Evolutionary conservation across 2,888 invertebrate genomes (phyloP).

Genomic region (Eumacrocentrus americanus): DNA sequence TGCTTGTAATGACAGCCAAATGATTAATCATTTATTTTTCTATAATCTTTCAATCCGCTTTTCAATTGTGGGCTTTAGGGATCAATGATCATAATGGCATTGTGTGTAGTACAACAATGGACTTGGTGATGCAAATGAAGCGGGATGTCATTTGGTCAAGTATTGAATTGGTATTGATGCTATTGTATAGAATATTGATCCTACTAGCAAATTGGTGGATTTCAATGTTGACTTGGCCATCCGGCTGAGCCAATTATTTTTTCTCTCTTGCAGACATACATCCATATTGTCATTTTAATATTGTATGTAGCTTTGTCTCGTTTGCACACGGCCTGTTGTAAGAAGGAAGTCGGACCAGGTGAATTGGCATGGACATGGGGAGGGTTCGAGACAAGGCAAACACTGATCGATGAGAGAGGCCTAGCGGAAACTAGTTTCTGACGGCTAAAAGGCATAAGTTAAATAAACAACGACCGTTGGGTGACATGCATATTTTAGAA

Average conservation of each 20-base stretch:
- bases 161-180: not conserved
- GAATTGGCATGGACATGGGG: conserved; percentile 17
- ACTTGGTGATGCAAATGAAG: conserved; percentile 2
- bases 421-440: conserved; percentile 13
- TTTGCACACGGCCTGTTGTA: conserved; percentile 18
- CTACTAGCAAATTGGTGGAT: not conserved
- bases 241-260: not conserved
- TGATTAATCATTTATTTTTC: conserved; percentile 4
- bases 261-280: not conserved
- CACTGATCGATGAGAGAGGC: conserved; percentile 17
- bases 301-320: conserved; percentile 29
- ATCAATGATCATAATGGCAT: conserved; percentile 6
- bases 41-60: not conserved
- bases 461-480: conserved; percentile 22
- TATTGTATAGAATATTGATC: not conserved
- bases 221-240: not conserved
- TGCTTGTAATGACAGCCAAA: not conserved
- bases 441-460: not conserved
- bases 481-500: not conserved
- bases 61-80: not conserved
- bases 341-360: conserved; percentile 24
- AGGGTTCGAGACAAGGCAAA: not conserved
- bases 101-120: not conserved
- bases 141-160: not conserved
- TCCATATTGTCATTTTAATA: conserved; percentile 34